Percentiles rank a stretch among this genome's conserved stretches.
Evolutionary conservation across 2,797 vertebrate genomes (phyloP).

Genomic region (Pempheris klunzingeri): DNA sequence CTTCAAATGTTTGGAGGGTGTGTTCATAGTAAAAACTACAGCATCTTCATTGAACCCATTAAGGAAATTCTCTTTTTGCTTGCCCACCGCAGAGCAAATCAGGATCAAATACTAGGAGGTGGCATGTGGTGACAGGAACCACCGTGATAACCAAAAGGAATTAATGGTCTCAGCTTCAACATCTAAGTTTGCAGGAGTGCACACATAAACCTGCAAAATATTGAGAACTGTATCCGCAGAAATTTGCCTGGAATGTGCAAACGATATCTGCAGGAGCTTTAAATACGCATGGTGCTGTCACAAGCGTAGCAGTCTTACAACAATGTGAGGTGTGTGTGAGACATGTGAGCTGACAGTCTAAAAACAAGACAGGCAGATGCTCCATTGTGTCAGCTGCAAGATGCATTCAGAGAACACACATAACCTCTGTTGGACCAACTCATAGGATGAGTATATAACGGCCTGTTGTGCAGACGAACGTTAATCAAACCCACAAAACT

Average conservation of each 20-base stretch:
- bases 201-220: not conserved
- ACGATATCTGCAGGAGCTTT: slow-evolving; percentile 16
- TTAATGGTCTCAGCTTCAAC: too few species aligned
- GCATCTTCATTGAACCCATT: not conserved
- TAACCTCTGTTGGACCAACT: not conserved
- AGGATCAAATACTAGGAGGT: not conserved
- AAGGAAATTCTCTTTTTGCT: not conserved
- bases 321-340: slow-evolving; percentile 14
- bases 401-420: not conserved
- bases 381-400: not conserved
- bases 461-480: not conserved
- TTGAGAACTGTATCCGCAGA: not conserved
- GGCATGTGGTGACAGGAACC: not conserved
- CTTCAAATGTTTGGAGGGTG: not conserved
- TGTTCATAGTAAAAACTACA: not conserved
- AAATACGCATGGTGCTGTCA: slow-evolving; percentile 20
- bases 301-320: not conserved
- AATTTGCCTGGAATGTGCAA: not conserved
- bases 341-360: slow-evolving; percentile 13
- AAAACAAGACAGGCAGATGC: not conserved
- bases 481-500: not conserved
- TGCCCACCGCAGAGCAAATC: not conserved
- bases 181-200: not conserved
- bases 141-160: not conserved
- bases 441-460: not conserved